These are phyloP conservation scores for Diplolepis rosae DNA, from an alignment of 2,888 invertebrate genomes.

Conservation along the genomic window DNA sequence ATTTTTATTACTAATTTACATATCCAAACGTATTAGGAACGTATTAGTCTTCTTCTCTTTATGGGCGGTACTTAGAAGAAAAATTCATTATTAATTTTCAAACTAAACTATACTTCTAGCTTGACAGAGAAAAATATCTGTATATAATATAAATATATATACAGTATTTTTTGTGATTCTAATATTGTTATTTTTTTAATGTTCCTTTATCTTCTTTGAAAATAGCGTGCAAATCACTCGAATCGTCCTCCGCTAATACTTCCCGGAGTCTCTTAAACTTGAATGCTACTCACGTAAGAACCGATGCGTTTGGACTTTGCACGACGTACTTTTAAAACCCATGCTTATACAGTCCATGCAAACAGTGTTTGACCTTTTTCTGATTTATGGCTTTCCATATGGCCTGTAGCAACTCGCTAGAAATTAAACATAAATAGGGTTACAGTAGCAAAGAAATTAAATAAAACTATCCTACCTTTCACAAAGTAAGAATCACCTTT, in stretches of 20 bases:
- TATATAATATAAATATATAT: too few relatives aligned
- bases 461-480: too few relatives aligned
- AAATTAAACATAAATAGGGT: not conserved
- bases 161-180: not conserved
- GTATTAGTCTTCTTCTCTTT: too few relatives aligned
- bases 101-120: too few relatives aligned
- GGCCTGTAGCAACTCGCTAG: not conserved
- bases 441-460: too few relatives aligned
- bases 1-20: too few relatives aligned
- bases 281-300: conserved; percentile 22
- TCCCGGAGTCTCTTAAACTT: not conserved
- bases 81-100: too few relatives aligned
- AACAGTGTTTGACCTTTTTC: not conserved
- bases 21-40: too few relatives aligned
- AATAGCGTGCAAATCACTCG: not conserved
- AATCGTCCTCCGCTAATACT: conserved; percentile 9
- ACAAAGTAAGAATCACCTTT: too few relatives aligned
- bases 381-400: not conserved
- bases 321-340: conserved; percentile 1
- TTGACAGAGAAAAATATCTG: too few relatives aligned
- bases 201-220: not conserved
- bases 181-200: not conserved
- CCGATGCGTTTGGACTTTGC: conserved; percentile 19
- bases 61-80: too few relatives aligned
- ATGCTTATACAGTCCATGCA: conserved; percentile 18